Base-by-base conservation (phyloP, 2,113 vertebrate genomes). In the Seriola rivoliana region DNA sequence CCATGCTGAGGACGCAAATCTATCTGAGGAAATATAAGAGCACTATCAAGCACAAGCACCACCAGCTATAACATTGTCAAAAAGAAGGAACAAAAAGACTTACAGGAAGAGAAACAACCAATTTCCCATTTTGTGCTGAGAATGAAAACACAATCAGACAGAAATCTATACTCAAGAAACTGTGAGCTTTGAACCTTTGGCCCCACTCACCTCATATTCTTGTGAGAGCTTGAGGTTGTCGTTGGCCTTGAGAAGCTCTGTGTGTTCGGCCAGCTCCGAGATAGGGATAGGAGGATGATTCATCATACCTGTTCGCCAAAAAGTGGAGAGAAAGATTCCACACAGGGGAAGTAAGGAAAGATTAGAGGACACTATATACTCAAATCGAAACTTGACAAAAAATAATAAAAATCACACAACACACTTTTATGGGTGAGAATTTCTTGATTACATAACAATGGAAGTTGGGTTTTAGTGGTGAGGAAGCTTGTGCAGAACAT, bases 171-270 rank as follows among this genome's bases (percentile, higher is more conserved):
- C 7, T 70, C 10, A 44, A 60, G 42, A 62, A 74, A 71, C 71
- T 73, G n/a, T 71, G 48, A 80, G 29, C 6, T 58, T 29, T 77
- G 60, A 82, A 70, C 75, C 36, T 65, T 69, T 62, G 75, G 55
- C 14, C 82, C 29, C 67, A 88, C 96, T 91, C 94, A 99, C 98
- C 98, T 99, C 98, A 3, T 99, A 99, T 89, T 99, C 98, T 93
- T 99, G 98, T 58, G 98, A 99, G 74, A 99, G 96, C 91, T 99
- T 99, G 80, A 99, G 96, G 95, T 99, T 99, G 96, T 99, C 98
- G 16, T 99, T 99, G 92, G 98, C 98, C 89, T 99, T 99, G 73
- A 99, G 97, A 67, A 97, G 96, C 71, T 99, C 98, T 0, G 97
- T 98, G 95, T 99, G 98, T 88, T 99, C 98, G 0, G 97, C 96